Conservation (phyloP, 2,888 invertebrate genomes). For the Agonopterix arenella region DNA sequence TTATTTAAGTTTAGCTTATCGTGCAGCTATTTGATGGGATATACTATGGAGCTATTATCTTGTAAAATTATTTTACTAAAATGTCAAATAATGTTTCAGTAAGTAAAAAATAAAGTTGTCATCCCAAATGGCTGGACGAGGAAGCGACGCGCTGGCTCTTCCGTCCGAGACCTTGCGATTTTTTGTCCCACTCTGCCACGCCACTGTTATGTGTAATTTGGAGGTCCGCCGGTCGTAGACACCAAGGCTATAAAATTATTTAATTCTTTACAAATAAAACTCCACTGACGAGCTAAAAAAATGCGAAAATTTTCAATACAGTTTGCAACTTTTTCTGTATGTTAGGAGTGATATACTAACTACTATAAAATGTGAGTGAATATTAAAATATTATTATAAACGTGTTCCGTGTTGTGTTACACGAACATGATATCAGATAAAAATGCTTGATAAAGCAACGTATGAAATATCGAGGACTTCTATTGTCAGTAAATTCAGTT, state of each 20-base stretch:
- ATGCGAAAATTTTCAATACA: not conserved
- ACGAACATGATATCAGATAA: too few species aligned
- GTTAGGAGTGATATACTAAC: too few species aligned
- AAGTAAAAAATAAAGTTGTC: too few species aligned
- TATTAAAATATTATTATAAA: too few species aligned
- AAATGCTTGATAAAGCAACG: too few species aligned
- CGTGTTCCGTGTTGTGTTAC: too few species aligned
- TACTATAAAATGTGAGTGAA: too few species aligned
- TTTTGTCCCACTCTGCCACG: conserved; percentile 57
- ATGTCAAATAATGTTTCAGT: too few species aligned
- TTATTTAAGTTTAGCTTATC: not conserved
- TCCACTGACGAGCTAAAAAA: not conserved
- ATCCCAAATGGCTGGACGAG: conserved; percentile 34
- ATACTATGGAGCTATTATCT: not conserved
- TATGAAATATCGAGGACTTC: too few species aligned
- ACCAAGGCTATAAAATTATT: conserved; percentile 37
- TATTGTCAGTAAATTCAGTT: too few species aligned
- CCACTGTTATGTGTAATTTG: conserved; percentile 75
- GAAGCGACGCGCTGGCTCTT: conserved; percentile 33
- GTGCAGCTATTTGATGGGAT: not conserved
- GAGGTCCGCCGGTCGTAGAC: conserved; percentile 69
- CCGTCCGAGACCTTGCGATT: conserved; percentile 44
- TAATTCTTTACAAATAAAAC: not conserved
- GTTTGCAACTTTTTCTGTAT: too few species aligned
- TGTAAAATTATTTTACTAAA: too few species aligned